A percentile compares a stretch with the other conserved stretches of the same genome.
Conservation (phyloP, 2,797 vertebrate species). For the Danio choprae region DNA sequence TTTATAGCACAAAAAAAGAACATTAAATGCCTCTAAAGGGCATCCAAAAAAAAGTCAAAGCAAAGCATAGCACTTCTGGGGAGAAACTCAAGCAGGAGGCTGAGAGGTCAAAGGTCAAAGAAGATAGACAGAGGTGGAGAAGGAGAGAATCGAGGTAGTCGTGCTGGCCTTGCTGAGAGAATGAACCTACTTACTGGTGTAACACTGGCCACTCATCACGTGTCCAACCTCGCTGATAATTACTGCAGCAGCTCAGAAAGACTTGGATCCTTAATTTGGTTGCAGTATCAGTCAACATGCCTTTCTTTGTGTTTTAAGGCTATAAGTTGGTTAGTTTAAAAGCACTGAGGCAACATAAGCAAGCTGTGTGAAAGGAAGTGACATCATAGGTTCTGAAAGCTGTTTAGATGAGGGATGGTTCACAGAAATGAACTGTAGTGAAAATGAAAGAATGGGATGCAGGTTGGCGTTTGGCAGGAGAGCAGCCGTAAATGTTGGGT, state of each 20-base stretch:
- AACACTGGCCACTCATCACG: slow-evolving; percentile 17
- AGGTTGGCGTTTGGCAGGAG: slow-evolving; percentile 53
- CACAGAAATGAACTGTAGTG: slow-evolving; percentile 45
- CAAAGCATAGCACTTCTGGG: slow-evolving; percentile 68
- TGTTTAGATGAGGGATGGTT: slow-evolving; percentile 2
- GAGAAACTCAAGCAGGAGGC: slow-evolving; percentile 58
- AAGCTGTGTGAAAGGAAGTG: slow-evolving; percentile 53
- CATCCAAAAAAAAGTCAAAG: slow-evolving; percentile 55
- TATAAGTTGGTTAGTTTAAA: slow-evolving; percentile 57
- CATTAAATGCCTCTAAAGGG: neutral
- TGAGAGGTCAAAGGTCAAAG: slow-evolving; percentile 47
- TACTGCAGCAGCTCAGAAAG: neutral
- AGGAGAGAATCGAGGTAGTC: slow-evolving; percentile 57
- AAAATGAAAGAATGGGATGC: slow-evolving; percentile 41
- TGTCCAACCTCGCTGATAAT: slow-evolving; percentile 30
- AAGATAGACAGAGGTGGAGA: slow-evolving; percentile 54
- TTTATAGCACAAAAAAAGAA: neutral
- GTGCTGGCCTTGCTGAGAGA: slow-evolving; percentile 71
- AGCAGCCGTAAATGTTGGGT: slow-evolving; percentile 35
- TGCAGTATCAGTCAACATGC: neutral
- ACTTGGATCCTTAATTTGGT: neutral
- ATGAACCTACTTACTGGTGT: slow-evolving; percentile 42
- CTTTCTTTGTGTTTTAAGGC: slow-evolving; percentile 4
- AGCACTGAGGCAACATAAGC: slow-evolving; percentile 53
- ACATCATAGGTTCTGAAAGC: slow-evolving; percentile 25